Base-by-base conservation (phyloP, 2,113 vertebrate species). In the Athene cunicularia region DNA sequence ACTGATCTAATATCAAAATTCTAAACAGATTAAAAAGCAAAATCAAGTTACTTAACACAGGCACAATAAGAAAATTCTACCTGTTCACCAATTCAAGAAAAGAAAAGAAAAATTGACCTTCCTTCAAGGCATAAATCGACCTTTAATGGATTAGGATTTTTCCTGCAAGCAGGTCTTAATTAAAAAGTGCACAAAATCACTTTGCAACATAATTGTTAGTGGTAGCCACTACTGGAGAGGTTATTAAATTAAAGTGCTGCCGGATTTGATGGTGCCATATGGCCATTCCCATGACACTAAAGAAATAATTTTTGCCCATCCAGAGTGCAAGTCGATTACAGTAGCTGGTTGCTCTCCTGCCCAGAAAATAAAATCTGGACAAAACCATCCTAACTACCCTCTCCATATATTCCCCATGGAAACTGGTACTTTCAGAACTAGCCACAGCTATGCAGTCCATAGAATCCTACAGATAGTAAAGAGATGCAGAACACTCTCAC, bases 21-120 rank as follows among this genome's bases (percentile, higher is more conserved):
- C n/a, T 26, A 22, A 83, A 49, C 56, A 58, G 28, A 86, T n/a
- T 22, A 41, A 77, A 79, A 43, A 83, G 24, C 18, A 47, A 73
- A 81, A 6, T 2, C 27, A 45, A 58, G 23, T 19, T 35, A 18
- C 45, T 33, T 12, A 26, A 52, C 10, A 26, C 7, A 26, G 12
- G 4, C n/a, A 64, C 16, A 49, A 47, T 12, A 27, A 87, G 45
- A 27, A 59, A 73, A 41, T 47, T 50, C 74, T 45, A 70, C 85
- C 55, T 79, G 13, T 47, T 41, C 53, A 28, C 1, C 6, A 8
- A 43, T 82, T 90, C n/a, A 80, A 92, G 81, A 43, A 74, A 67
- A 74, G 72, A 52, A 67, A 60, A 83, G 90, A 53, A 86, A 80
- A 92, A 74, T 22, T 87, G 89, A 96, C 88, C 95, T 97, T 95